Evolutionary conservation across 92 coral and sea anemone species (phyloP).

Genomic region (Umimayanthus kanabou): DNA sequence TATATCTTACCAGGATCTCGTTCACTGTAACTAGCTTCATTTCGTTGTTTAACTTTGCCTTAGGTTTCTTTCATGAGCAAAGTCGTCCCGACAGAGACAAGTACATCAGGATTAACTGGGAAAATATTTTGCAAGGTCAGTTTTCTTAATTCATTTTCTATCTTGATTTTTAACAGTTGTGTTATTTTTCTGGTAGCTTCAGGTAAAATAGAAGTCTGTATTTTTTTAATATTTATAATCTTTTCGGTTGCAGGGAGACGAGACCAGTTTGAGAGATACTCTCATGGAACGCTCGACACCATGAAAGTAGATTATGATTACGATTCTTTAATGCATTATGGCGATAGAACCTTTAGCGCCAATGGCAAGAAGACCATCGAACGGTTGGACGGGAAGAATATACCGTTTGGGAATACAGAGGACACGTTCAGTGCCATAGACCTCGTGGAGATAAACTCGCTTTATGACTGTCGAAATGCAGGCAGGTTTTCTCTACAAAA

Average conservation of each 20-base stretch:
- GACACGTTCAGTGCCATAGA: constrained; percentile 45
- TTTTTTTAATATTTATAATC: not conserved
- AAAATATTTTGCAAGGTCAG: constrained; percentile 23
- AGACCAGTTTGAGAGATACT: constrained; percentile 41
- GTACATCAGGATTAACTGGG: constrained; percentile 33
- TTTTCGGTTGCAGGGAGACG: not conserved
- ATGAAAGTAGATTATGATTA: constrained; percentile 48
- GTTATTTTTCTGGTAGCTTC: not conserved
- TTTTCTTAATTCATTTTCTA: not conserved
- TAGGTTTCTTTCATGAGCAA: constrained; percentile 41
- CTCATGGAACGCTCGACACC: constrained; percentile 49
- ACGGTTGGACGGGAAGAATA: constrained; percentile 26
- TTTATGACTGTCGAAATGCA: constrained; percentile 44
- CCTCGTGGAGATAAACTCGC: constrained; percentile 48
- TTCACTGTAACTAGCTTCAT: too few species aligned
- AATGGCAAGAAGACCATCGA: constrained; percentile 49
- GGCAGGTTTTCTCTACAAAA: not conserved
- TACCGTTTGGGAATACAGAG: constrained; percentile 38
- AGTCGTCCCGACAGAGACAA: constrained; percentile 36
- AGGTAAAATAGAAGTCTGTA: not conserved
- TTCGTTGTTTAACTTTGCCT: not conserved
- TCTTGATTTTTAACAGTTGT: not conserved
- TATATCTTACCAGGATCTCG: too few species aligned
- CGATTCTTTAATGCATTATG: constrained; percentile 52
- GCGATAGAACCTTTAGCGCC: constrained; percentile 41